Percentiles rank a stretch among this genome's conserved stretches.
phyloP scores from a whole-genome alignment of 1,140 invertebrate genomes.

The Leptopilina clavipes region DNA sequence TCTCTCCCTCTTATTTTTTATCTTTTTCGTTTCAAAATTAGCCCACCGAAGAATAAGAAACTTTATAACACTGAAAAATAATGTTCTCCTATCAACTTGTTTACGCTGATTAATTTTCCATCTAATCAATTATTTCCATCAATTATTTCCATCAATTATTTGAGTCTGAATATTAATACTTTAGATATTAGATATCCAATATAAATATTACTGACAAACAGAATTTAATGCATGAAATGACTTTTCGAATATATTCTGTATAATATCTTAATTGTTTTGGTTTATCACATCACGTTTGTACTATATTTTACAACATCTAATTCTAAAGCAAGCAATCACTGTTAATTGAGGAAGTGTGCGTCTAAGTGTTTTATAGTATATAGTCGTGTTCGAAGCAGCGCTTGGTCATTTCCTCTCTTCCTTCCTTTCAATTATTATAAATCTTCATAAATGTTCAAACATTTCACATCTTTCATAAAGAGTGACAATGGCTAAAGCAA shows the following conservation, averaged over 20 bases:
- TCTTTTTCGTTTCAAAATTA: background rate
- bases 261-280: background rate
- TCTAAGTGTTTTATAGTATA: background rate
- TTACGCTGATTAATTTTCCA: no score
- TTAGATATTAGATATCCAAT: no score
- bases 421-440: background rate
- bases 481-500: no score
- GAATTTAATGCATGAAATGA: no score
- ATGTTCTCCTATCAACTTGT: no score
- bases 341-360: background rate
- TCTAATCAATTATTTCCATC: no score
- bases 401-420: background rate
- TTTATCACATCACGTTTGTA: background rate
- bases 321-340: background rate
- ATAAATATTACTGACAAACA: no score
- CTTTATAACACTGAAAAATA: background rate
- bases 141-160: no score
- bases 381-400: no score
- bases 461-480: no score
- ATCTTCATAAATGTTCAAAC: background rate
- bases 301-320: background rate
- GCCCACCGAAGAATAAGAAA: background rate
- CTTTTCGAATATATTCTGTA: no score
- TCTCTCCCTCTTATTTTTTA: background rate
- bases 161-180: no score